These are phyloP conservation scores for Spondyliosoma cantharus DNA, from an alignment of 2,797 vertebrate genomes.

Conservation along the genomic window DNA sequence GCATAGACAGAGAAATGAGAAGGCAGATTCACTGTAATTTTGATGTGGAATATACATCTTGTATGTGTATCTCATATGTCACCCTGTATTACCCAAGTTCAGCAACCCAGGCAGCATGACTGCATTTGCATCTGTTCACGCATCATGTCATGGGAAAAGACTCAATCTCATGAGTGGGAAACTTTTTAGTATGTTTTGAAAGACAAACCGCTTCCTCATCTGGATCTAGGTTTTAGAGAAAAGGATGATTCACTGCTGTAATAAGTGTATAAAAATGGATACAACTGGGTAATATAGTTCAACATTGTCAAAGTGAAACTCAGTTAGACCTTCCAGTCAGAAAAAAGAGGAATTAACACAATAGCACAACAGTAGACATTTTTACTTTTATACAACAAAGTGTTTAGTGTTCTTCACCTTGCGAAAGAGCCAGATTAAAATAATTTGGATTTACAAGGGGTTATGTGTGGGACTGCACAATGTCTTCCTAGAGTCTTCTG, in stretches of 20 bases:
- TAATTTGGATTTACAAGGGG: neutral
- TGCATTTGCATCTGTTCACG: neutral
- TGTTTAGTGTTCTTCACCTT: neutral
- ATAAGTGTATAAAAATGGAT: neutral
- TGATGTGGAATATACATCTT: neutral
- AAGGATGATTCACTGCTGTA: conserved; percentile 6
- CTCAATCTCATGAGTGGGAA: neutral
- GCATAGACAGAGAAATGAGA: neutral
- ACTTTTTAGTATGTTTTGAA: neutral
- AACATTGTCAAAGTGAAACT: conserved; percentile 32
- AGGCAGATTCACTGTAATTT: neutral
- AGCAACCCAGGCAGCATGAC: neutral
- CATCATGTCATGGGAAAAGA: neutral
- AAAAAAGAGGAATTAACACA: conserved; percentile 18
- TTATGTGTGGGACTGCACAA: neutral
- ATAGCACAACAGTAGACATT: neutral
- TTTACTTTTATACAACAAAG: neutral
- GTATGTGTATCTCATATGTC: too few species aligned
- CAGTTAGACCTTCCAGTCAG: neutral
- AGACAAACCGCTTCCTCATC: conserved; percentile 8
- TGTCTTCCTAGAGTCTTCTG: too few species aligned
- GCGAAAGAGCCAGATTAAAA: neutral
- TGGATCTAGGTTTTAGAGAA: neutral
- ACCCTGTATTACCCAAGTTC: neutral
- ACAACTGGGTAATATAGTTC: too few species aligned